Evolutionary conservation across 2,888 invertebrate genomes (phyloP).

Genomic region (Tinea pellionella): DNA sequence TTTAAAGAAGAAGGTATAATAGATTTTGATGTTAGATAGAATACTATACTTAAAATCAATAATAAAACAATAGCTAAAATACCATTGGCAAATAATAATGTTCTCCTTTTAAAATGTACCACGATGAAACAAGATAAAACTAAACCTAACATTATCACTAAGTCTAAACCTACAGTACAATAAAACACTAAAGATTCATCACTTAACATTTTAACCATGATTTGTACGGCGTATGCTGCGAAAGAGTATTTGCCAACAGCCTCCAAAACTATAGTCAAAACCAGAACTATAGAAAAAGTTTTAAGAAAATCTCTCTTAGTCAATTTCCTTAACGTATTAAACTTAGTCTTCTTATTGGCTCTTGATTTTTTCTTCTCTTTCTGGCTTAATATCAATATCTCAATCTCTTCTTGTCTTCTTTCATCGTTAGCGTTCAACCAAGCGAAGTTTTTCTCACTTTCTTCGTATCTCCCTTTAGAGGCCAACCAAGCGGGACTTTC

Average conservation of each 20-base stretch:
- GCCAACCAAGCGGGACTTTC: constrained; percentile 74
- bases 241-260: constrained; percentile 38
- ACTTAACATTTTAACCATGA: constrained; percentile 33
- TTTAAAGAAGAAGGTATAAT: background rate
- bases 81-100: constrained; percentile 35
- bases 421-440: constrained; percentile 53
- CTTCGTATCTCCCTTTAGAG: constrained; percentile 48
- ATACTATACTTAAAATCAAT: background rate
- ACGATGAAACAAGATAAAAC: constrained; percentile 33
- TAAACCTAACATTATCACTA: constrained; percentile 29
- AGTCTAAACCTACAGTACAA: constrained; percentile 34
- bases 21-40: background rate
- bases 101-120: constrained; percentile 34
- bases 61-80: constrained; percentile 26
- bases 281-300: constrained; percentile 30
- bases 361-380: constrained; percentile 21
- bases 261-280: constrained; percentile 31
- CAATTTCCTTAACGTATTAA: constrained; percentile 28
- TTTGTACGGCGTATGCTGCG: constrained; percentile 39
- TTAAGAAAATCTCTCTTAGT: constrained; percentile 34
- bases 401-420: constrained; percentile 25
- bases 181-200: constrained; percentile 30
- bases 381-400: constrained; percentile 32
- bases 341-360: constrained; percentile 18
- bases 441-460: constrained; percentile 58